Conservation (phyloP, 1,140 invertebrate species). For the Bombus confusus region DNA sequence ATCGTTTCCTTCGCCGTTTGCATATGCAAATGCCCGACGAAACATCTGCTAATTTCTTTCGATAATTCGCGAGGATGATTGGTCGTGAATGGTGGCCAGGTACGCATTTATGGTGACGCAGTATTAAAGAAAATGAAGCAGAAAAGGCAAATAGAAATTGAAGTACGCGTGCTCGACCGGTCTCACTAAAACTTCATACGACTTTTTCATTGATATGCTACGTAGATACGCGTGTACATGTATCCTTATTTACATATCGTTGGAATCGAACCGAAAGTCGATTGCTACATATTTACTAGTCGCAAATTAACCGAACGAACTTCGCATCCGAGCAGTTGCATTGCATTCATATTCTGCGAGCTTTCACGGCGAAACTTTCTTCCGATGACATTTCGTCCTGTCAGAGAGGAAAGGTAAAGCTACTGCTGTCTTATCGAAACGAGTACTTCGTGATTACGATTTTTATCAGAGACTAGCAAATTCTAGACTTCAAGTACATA, state of each 20-base stretch:
- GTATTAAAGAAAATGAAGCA: background rate
- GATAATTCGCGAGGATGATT: slow-evolving; percentile 4
- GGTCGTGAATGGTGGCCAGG: background rate
- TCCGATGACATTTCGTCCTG: no score
- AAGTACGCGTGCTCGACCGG: background rate
- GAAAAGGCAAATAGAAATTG: background rate
- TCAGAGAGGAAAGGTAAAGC: no score
- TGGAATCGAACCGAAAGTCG: background rate
- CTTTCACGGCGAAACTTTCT: background rate
- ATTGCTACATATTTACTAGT: background rate
- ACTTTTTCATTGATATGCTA: slow-evolving; percentile 1
- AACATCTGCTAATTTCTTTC: slow-evolving; percentile 31
- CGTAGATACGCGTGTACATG: background rate
- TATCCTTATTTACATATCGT: background rate
- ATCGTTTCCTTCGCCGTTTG: slow-evolving; percentile 5
- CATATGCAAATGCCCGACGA: slow-evolving; percentile 16
- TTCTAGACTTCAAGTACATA: no score
- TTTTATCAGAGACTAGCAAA: no score
- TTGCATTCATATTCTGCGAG: background rate
- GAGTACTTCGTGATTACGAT: background rate
- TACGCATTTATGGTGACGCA: background rate
- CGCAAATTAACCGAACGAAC: background rate
- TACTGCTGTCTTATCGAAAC: background rate
- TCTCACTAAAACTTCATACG: background rate
- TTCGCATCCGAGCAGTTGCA: background rate